phyloP scores from a whole-genome alignment of 2,113 vertebrate genomes.

The Engraulis encrasicolus region DNA sequence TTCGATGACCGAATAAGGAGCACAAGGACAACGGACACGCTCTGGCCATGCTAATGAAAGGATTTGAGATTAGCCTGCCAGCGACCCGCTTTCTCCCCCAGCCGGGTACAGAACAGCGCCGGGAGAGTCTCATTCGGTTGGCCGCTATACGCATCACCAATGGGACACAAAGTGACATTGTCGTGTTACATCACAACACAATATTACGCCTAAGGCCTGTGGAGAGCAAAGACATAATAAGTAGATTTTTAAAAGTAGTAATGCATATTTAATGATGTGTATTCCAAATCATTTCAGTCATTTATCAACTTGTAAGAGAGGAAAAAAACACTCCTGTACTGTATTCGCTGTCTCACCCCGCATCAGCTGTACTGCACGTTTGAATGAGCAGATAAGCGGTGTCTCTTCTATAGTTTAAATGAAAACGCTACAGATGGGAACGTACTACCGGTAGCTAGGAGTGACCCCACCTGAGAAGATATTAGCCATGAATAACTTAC shows the following conservation, averaged over 20 bases:
- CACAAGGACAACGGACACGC: constrained; percentile 6
- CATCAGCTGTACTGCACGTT: too few species aligned
- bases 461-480: background rate
- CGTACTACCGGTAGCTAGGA: too few species aligned
- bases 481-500: background rate
- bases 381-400: too few species aligned
- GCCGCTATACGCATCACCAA: background rate
- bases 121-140: background rate
- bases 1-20: constrained; percentile 53
- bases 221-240: too few species aligned
- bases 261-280: too few species aligned
- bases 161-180: background rate
- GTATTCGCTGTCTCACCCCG: too few species aligned
- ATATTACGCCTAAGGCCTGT: too few species aligned
- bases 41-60: constrained; percentile 23
- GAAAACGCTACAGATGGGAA: too few species aligned
- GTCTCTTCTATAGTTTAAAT: too few species aligned
- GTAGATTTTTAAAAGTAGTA: too few species aligned
- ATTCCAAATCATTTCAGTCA: too few species aligned
- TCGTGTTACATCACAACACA: background rate
- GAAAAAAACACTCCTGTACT: too few species aligned
- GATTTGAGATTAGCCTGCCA: background rate
- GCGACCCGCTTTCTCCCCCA: background rate
- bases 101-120: background rate
- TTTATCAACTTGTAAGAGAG: background rate